These are phyloP conservation scores for Polyommatus iphigenia DNA, from an alignment of 2,888 invertebrate genomes.

Conservation along the genomic window DNA sequence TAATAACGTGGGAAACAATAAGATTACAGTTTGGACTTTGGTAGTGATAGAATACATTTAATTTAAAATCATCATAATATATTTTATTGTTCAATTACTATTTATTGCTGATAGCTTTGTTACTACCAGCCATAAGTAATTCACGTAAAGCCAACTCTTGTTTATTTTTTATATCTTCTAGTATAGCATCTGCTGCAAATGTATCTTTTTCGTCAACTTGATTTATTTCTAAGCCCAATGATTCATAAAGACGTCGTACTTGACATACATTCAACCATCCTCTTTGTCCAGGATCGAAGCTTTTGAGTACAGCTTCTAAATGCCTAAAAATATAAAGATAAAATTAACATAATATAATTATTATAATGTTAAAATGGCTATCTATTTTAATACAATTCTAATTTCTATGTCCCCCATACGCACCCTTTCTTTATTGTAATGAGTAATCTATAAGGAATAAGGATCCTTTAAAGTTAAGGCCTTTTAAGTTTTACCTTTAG, in stretches of 20 bases:
- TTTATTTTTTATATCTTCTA: conserved; percentile 47
- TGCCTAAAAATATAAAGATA: conserved; percentile 49
- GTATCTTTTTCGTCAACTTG: conserved; percentile 50
- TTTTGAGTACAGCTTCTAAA: conserved; percentile 63
- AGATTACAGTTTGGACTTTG: too few species aligned
- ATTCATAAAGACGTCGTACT: conserved; percentile 57
- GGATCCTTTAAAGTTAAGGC: too few species aligned
- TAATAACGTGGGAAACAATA: too few species aligned
- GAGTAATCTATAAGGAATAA: too few species aligned
- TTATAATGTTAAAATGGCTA: too few species aligned
- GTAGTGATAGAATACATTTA: too few species aligned
- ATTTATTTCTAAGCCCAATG: conserved; percentile 54
- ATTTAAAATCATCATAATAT: too few species aligned
- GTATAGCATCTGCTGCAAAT: conserved; percentile 49
- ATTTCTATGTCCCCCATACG: too few species aligned
- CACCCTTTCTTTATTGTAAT: too few species aligned
- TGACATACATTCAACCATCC: conserved; percentile 69
- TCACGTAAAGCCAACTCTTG: conserved; percentile 59
- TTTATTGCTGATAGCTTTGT: neutral
- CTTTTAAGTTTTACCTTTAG: too few species aligned
- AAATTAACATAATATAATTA: too few species aligned
- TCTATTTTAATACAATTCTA: too few species aligned
- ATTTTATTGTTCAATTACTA: conserved; percentile 30
- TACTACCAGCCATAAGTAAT: conserved; percentile 53
- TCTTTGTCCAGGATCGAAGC: conserved; percentile 68